A percentile compares a stretch with the other conserved stretches of the same genome.
Conservation (phyloP, 2,888 invertebrate species). For the Heteromurus nitidus region DNA sequence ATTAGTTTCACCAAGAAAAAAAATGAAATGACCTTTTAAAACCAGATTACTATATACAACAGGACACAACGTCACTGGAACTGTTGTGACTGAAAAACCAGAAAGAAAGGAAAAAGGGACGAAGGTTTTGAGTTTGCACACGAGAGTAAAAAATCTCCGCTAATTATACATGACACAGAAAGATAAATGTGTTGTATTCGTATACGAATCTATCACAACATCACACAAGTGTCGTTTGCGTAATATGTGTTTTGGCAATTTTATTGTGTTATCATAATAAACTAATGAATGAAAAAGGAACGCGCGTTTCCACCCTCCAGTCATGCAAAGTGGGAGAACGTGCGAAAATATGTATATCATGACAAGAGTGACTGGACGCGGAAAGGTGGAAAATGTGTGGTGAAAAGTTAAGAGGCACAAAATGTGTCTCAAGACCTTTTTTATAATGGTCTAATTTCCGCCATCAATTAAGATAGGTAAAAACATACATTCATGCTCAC, state of each 20-base stretch:
- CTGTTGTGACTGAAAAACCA: neutral
- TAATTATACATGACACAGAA: constrained; percentile 51
- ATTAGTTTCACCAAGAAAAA: no score
- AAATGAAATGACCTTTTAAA: no score
- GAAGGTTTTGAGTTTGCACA: constrained; percentile 10
- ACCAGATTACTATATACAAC: no score
- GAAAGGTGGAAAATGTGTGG: neutral
- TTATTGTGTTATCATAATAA: no score
- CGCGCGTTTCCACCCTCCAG: no score
- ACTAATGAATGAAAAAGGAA: no score
- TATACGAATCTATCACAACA: no score
- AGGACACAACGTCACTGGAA: no score
- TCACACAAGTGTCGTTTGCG: no score
- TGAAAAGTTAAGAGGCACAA: neutral
- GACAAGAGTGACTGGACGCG: no score
- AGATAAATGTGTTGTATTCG: constrained; percentile 38
- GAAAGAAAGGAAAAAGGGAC: neutral
- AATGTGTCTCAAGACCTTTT: neutral
- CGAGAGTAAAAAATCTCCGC: constrained; percentile 19
- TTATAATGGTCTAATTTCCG: constrained; percentile 46
- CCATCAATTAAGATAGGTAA: constrained; percentile 53
- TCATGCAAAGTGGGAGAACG: neutral
- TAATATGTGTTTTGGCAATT: no score
- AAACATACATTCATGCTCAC: constrained; percentile 46
- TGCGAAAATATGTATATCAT: no score